Conservation (phyloP, 2,797 vertebrate species). For the Rousettus madagascariensis region DNA sequence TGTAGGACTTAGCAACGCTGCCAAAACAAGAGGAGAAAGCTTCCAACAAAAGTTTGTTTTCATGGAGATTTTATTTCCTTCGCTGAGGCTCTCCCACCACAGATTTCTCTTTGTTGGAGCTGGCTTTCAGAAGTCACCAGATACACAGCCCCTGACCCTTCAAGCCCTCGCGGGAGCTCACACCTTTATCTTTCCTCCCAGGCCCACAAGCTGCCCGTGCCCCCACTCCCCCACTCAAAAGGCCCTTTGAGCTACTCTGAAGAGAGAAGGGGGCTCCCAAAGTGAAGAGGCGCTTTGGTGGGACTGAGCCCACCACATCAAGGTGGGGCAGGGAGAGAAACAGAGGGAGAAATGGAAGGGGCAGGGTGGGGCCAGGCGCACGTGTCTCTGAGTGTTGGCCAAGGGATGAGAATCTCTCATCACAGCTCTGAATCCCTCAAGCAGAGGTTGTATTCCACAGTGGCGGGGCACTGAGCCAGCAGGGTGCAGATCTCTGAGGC, state of each 20-base stretch:
- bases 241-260: constrained; percentile 43
- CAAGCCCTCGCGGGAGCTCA: constrained; percentile 8
- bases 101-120: constrained; percentile 71
- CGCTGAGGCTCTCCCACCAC: background rate
- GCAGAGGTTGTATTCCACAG: fast-evolving
- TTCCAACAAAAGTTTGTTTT: constrained; percentile 76
- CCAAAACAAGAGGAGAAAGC: constrained; percentile 61
- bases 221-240: background rate
- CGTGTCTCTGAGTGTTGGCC: background rate
- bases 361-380: fast-evolving
- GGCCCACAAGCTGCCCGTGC: background rate
- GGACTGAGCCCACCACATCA: background rate
- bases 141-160: constrained; percentile 55
- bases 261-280: background rate
- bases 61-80: constrained; percentile 71
- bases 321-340: background rate
- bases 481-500: background rate
- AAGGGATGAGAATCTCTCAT: background rate
- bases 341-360: background rate
- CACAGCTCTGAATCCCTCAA: background rate
- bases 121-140: constrained; percentile 68
- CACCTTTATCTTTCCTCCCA: constrained; percentile 48
- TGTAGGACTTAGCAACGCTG: constrained; percentile 27
- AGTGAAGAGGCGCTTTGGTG: background rate
- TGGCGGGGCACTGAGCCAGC: fast-evolving